These are phyloP conservation scores for Ricordea florida DNA, from an alignment of 92 coral and sea anemone genomes.

Conservation along the genomic window DNA sequence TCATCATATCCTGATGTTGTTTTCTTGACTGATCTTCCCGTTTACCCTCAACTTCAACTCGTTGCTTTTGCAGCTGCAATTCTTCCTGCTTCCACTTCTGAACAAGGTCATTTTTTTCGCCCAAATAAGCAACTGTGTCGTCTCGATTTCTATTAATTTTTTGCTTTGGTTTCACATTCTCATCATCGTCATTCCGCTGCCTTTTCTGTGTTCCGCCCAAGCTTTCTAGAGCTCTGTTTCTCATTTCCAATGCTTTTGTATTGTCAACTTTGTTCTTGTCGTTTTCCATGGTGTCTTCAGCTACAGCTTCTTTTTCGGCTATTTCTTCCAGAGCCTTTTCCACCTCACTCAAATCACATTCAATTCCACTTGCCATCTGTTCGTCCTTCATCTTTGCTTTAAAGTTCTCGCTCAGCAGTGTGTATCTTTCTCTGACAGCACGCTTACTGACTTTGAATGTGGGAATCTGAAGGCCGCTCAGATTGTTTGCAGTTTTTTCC, in stretches of 20 bases:
- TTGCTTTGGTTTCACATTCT: not conserved
- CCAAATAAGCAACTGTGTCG: slow-evolving; percentile 22
- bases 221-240: slow-evolving; percentile 21
- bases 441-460: slow-evolving; percentile 3
- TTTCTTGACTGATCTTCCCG: not conserved
- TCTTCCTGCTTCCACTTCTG: slow-evolving; percentile 13
- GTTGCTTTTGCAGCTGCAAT: too few relatives aligned
- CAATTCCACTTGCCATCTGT: slow-evolving; percentile 28
- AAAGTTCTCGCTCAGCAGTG: not conserved
- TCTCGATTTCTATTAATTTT: slow-evolving; percentile 20
- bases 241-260: slow-evolving; percentile 11
- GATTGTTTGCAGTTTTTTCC: slow-evolving; percentile 31
- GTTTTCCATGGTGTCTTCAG: slow-evolving; percentile 19
- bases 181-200: slow-evolving; percentile 10
- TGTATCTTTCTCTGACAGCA: slow-evolving; percentile 14
- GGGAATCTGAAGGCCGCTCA: not conserved
- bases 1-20: not conserved
- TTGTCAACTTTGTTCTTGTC: slow-evolving; percentile 9
- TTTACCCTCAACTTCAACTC: too few relatives aligned
- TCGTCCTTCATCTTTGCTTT: too few relatives aligned
- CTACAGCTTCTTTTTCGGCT: slow-evolving; percentile 18
- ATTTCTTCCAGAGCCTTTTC: slow-evolving; percentile 48
- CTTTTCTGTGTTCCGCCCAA: slow-evolving; percentile 7
- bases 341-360: slow-evolving; percentile 35
- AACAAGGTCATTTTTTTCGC: slow-evolving; percentile 29